These are phyloP conservation scores for Aporophyla lueneburgensis DNA, from an alignment of 2,888 invertebrate species.

Conservation along the genomic window DNA sequence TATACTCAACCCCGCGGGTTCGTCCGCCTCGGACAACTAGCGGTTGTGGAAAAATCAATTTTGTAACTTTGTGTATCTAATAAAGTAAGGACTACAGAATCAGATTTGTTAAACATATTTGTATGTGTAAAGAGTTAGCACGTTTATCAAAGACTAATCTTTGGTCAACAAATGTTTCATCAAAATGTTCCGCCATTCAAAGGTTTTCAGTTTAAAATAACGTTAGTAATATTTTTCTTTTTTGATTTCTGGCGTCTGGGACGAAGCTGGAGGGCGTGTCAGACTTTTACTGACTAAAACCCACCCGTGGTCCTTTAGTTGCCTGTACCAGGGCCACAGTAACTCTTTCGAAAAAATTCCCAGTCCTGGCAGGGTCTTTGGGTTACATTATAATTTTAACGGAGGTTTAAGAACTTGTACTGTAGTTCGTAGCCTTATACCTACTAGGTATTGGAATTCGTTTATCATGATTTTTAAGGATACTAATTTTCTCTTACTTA, in stretches of 20 bases:
- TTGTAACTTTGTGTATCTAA: constrained; percentile 16
- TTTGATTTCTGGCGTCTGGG: too few species aligned
- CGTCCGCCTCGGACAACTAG: constrained; percentile 32
- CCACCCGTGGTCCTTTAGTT: too few species aligned
- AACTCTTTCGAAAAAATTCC: too few species aligned
- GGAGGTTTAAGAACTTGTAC: background rate
- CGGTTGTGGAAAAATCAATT: constrained; percentile 52
- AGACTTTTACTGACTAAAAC: too few species aligned
- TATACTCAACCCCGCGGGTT: constrained; percentile 59
- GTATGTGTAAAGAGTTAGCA: background rate
- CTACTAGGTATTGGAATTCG: too few species aligned
- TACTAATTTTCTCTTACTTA: too few species aligned
- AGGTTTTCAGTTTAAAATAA: background rate
- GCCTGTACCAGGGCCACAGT: too few species aligned
- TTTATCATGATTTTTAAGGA: background rate
- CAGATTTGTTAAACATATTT: background rate
- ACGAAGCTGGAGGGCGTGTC: too few species aligned
- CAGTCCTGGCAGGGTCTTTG: too few species aligned
- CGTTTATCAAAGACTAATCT: too few species aligned
- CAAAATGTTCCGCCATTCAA: background rate
- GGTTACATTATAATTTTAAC: background rate
- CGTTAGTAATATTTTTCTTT: background rate
- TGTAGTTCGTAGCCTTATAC: background rate
- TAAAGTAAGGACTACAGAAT: background rate
- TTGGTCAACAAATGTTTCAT: background rate